phyloP scores from a whole-genome alignment of 2,797 vertebrate genomes.

The Adelosebastes latens region DNA sequence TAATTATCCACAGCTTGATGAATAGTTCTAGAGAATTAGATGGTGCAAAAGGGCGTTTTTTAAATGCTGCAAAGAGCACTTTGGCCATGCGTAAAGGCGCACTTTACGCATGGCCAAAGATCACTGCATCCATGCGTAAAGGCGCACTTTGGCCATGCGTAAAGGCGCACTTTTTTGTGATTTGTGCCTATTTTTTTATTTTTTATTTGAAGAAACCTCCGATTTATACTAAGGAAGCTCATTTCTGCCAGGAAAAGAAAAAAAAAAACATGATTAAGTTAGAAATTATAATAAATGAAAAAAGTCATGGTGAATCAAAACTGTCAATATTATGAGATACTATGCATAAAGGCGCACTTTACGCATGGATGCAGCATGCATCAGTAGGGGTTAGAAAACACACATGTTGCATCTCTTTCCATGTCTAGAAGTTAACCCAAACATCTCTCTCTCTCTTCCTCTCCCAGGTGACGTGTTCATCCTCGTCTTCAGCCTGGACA shows the following conservation, averaged over 20 bases:
- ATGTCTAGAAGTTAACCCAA: background rate
- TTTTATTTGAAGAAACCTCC: no score
- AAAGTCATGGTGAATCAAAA: no score
- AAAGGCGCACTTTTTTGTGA: no score
- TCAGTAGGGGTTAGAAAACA: background rate
- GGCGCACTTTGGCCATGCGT: no score
- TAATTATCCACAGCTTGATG: constrained; percentile 59
- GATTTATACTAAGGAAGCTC: no score
- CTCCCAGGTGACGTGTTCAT: constrained; percentile 94
- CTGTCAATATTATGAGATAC: no score
- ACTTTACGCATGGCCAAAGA: background rate
- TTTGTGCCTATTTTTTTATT: no score
- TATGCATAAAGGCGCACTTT: background rate
- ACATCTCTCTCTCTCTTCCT: background rate
- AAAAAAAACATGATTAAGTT: no score
- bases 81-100: background rate
- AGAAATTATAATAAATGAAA: no score
- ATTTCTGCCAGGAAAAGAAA: no score
- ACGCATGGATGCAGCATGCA: constrained; percentile 2
- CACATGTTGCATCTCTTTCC: background rate
- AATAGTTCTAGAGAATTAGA: background rate
- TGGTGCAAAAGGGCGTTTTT: background rate
- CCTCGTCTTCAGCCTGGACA: constrained; percentile 96
- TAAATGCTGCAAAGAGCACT: background rate
- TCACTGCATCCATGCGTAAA: no score